Base-by-base conservation (phyloP, 2,888 invertebrate species). In the Volucella inflata region DNA sequence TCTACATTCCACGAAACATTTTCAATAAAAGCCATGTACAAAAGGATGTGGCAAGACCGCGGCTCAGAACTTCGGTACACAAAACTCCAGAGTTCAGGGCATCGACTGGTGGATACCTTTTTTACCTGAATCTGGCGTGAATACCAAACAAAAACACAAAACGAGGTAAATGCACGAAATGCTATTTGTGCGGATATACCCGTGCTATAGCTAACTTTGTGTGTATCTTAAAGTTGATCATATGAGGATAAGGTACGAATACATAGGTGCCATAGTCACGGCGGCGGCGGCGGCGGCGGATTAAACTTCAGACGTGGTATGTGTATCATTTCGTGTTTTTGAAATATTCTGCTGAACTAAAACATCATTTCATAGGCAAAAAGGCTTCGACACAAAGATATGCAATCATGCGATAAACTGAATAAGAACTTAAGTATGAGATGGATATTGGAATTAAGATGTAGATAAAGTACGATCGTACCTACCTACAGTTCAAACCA, bases 1-100 rank as follows among this genome's bases (percentile, higher is more conserved):
- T 85, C 59, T 76, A 85, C 76, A 80, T 85, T 85, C 85, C 80
- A 85, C 80, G 84, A 85, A 85, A 80, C 59, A 72, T 77, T 68
- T 77, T 80, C 71, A 85, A 81, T 77, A 77, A 77, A 85, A 81
- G 60, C 71, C 60, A 85, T 50, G 16, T 67, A 76, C 71, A 80
- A 44, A 76, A 85, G 84, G 80, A 80, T 85, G 60, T 76, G 60
- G 71, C 70, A 75, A 64, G 70, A 80, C 46, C 65, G 36, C 59
- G 50, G 60, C 17, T 46, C 51, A 30, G 55, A 68, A 16, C 12
- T 44, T n/a, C 14, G 30, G 44, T 46, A 16, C 44, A 74, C 21
- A 17, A 42, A 6, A 14, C 50, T 8, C 12, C 17, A 42, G 10
- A 57, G 30, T 12, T 21, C 10, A 42, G 11, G 62, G 36, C 40